Percentiles rank a stretch among this genome's conserved stretches.
These are phyloP conservation scores for Sula dactylatra DNA, from an alignment of 2,113 vertebrate genomes.

Conservation along the genomic window DNA sequence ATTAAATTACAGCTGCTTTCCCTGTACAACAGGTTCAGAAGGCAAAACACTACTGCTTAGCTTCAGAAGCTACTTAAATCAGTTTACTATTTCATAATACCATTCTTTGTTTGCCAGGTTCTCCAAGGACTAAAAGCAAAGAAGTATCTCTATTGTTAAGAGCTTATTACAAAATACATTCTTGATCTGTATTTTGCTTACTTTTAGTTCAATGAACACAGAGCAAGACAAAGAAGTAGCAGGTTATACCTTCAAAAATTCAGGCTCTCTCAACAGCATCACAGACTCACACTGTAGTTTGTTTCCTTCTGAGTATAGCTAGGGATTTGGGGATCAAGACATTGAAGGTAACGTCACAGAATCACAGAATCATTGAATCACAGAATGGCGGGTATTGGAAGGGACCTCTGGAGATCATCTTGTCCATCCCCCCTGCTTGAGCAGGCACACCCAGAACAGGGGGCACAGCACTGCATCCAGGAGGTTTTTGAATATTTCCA, in stretches of 20 bases:
- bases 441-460: too few species aligned
- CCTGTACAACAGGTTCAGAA: background rate
- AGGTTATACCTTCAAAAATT: background rate
- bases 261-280: background rate
- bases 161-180: background rate
- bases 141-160: background rate
- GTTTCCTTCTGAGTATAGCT: background rate
- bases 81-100: background rate
- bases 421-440: too few species aligned
- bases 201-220: background rate
- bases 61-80: background rate
- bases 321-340: background rate
- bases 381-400: too few species aligned
- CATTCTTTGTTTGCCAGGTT: background rate
- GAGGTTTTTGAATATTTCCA: too few species aligned
- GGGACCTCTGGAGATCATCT: too few species aligned
- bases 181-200: background rate
- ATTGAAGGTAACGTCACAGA: background rate
- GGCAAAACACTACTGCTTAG: background rate
- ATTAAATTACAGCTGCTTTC: background rate
- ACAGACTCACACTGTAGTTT: background rate
- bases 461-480: too few species aligned
- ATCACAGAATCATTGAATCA: too few species aligned
- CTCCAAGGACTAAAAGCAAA: background rate
- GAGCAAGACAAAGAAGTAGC: background rate